A percentile compares a stretch with the other conserved stretches of the same genome.
Evolutionary conservation across 2,797 vertebrate genomes (phyloP).

Genomic region (Thaleichthys pacificus): DNA sequence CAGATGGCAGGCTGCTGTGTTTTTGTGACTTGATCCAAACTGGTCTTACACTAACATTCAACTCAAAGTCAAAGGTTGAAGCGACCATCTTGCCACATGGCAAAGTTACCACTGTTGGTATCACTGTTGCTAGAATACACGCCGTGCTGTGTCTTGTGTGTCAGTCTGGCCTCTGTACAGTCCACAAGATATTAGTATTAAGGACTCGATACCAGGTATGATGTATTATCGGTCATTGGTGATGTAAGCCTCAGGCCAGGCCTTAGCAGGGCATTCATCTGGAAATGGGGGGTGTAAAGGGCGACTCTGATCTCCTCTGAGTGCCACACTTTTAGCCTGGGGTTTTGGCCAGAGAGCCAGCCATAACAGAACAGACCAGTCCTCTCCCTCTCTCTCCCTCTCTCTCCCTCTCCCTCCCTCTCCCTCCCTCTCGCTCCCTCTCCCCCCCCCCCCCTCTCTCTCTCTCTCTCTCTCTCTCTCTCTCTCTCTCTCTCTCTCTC

Average conservation of each 20-base stretch:
- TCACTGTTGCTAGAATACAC: conserved; percentile 5
- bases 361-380: background rate
- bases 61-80: conserved; percentile 10
- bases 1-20: conserved; percentile 51
- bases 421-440: too few species aligned
- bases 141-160: background rate
- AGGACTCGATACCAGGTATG: background rate
- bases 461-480: too few species aligned
- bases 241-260: conserved; percentile 28
- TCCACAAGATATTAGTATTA: background rate
- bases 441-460: too few species aligned
- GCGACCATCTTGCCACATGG: conserved; percentile 1
- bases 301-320: conserved; percentile 14
- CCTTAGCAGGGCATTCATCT: conserved; percentile 43
- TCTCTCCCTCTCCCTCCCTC: too few species aligned
- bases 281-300: conserved; percentile 14
- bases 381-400: background rate
- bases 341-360: background rate
- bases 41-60: background rate
- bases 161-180: background rate
- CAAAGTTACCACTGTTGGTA: background rate
- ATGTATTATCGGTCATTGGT: conserved; percentile 33
- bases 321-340: conserved; percentile 9
- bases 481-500: too few species aligned
- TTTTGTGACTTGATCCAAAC: conserved; percentile 20